Base-by-base conservation (phyloP, 2,888 invertebrate species). In the Sussaba pulchella region DNA sequence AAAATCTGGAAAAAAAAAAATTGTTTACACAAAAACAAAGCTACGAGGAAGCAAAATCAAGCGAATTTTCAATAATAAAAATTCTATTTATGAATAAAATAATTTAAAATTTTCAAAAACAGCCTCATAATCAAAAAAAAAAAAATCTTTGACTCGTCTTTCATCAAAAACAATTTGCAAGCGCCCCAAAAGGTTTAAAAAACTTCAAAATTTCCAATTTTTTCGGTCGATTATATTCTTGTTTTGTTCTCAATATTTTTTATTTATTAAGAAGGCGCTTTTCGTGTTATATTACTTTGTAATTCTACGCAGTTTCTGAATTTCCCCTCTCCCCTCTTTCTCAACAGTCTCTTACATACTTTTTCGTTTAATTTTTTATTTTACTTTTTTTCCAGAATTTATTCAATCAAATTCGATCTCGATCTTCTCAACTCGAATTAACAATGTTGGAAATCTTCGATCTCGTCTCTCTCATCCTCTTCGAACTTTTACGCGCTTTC, bases 221-320 rank as follows among this genome's bases (percentile, higher is more conserved):
- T 26, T 26, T 14, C 14, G n/a, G 8, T 57, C 54, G 54, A 57
- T 1, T 57, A 57, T 31, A 61, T 64, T 69, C 52, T 17, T 70
- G 9, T 59, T 72, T 67, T 71, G 79, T 82, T 73, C 77, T 78
- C 78, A 76, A 76, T 79, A 73, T 67, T 63, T 36, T 76, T 82
- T 78, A 67, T 77, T 83, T 78, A 79, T 76, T 78, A 78, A 78
- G 80, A 83, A 82, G 81, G 83, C 82, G 82, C 80, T 82, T 80
- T 74, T 83, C 75, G 82, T 83, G 81, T 78, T 81, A 80, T 82
- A 81, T 83, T 83, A 82, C 77, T 83, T 78, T 77, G 59, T 78
- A 78, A 83, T 70, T 78, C 81, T 81, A 83, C 75, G 63, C 43
- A 78, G 39, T 73, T 70, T 78, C 54, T 52, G 52, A 31, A 69